Conservation (phyloP, 2,797 vertebrate genomes). For the Phataginus tetradactyla region DNA sequence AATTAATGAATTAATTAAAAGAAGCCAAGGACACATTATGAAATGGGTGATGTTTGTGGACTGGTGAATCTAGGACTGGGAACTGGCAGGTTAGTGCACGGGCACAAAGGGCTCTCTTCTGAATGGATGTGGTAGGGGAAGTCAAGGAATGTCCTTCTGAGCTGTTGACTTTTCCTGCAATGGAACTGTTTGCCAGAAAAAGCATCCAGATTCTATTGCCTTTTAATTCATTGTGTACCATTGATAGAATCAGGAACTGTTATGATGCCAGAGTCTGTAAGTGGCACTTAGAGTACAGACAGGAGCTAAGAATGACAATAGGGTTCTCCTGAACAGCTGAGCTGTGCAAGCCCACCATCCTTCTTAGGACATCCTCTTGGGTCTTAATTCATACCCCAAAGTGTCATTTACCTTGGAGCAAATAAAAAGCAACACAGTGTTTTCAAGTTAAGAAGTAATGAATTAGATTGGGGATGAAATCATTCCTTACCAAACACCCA, state of each 20-base stretch:
- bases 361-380: neutral
- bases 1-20: neutral
- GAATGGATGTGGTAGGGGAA: neutral
- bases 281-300: neutral
- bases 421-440: neutral
- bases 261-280: neutral
- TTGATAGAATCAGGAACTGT: neutral
- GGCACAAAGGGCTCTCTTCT: accelerated
- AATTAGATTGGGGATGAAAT: neutral
- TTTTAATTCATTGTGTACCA: conserved; percentile 69
- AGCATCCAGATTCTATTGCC: conserved; percentile 78
- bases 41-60: neutral
- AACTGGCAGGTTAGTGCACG: accelerated
- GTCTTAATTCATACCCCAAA: neutral
- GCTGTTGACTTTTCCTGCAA: conserved; percentile 60
- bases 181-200: conserved; percentile 74
- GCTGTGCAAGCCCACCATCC: neutral
- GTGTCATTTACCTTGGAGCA: neutral
- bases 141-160: conserved; percentile 21
- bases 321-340: neutral
- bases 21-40: neutral
- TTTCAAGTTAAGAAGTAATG: neutral
- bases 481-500: neutral
- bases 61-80: accelerated
- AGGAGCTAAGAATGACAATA: neutral